Evolutionary conservation across 1,140 invertebrate genomes (phyloP).

Genomic region (Drosophila sechellia): DNA sequence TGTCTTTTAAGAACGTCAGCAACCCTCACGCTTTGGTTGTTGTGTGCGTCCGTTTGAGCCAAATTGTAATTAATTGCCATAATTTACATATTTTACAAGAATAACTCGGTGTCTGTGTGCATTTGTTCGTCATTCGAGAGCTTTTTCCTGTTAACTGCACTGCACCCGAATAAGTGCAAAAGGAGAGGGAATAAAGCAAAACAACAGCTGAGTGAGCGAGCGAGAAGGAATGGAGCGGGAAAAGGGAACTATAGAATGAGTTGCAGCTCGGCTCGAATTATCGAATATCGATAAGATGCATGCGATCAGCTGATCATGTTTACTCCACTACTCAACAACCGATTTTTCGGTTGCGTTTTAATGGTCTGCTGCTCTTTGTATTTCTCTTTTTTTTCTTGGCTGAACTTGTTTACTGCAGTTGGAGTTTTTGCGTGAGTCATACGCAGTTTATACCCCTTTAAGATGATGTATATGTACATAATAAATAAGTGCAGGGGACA

Average conservation of each 20-base stretch:
- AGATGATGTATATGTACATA: background rate
- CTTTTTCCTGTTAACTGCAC: slow-evolving; percentile 11
- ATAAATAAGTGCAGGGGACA: background rate
- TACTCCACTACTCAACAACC: background rate
- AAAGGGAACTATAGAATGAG: slow-evolving; percentile 12
- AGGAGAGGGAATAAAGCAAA: slow-evolving; percentile 10
- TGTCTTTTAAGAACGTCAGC: slow-evolving; percentile 62
- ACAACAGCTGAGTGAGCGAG: slow-evolving; percentile 32
- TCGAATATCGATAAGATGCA: slow-evolving; percentile 37
- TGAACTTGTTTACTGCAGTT: slow-evolving; percentile 24
- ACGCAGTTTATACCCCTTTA: background rate
- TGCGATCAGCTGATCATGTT: slow-evolving; percentile 35
- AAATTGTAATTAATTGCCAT: slow-evolving; percentile 76
- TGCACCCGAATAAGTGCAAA: slow-evolving; percentile 11
- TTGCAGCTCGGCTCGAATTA: slow-evolving; percentile 20
- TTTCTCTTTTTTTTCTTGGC: slow-evolving; percentile 9
- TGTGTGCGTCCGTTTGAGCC: slow-evolving; percentile 47
- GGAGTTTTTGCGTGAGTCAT: slow-evolving; percentile 16
- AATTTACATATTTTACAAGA: slow-evolving; percentile 73
- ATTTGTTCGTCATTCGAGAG: slow-evolving; percentile 4
- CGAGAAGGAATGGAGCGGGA: background rate
- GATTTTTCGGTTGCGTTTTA: background rate
- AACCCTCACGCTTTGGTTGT: slow-evolving; percentile 54
- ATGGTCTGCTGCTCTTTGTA: background rate
- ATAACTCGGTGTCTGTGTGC: slow-evolving; percentile 26